These are phyloP conservation scores for Augiades crinisus DNA, from an alignment of 2,888 invertebrate species.

Conservation along the genomic window DNA sequence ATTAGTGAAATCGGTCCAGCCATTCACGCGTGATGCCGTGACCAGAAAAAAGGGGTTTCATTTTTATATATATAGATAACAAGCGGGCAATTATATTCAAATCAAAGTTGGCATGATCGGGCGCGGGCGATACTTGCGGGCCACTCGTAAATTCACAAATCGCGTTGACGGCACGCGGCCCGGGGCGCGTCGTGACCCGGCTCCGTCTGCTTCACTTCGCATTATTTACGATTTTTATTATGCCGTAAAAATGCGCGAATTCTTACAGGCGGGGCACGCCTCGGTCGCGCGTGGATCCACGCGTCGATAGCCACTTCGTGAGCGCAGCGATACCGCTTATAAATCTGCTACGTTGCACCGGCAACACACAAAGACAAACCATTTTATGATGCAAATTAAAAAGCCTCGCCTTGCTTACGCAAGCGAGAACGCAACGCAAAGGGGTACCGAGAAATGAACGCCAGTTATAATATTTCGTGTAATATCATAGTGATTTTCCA, in stretches of 20 bases:
- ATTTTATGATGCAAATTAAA: conserved; percentile 39
- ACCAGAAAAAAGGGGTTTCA: no score
- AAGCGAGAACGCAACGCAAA: conserved; percentile 10
- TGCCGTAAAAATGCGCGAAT: conserved; percentile 74
- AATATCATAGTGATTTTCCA: conserved; percentile 49
- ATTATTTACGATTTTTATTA: conserved; percentile 77
- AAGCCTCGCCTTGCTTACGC: conserved; percentile 21
- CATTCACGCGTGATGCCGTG: no score
- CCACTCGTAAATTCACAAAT: conserved; percentile 66
- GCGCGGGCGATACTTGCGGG: conserved; percentile 50
- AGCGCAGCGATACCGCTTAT: conserved; percentile 48
- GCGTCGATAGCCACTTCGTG: conserved; percentile 70
- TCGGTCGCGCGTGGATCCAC: conserved; percentile 71
- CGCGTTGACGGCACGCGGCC: conserved; percentile 66
- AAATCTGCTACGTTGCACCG: conserved; percentile 38
- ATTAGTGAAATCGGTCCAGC: no score
- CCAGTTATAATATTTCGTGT: conserved; percentile 40
- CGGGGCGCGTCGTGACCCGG: conserved; percentile 72
- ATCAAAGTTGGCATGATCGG: conserved; percentile 50
- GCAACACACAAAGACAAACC: conserved; percentile 35
- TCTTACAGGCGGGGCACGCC: conserved; percentile 61
- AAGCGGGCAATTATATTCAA: conserved; percentile 34
- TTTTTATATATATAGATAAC: neutral
- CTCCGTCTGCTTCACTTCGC: conserved; percentile 62
- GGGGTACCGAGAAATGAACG: neutral